These are phyloP conservation scores for Malaclemys terrapin DNA, from an alignment of 2,113 vertebrate genomes.

Conservation along the genomic window DNA sequence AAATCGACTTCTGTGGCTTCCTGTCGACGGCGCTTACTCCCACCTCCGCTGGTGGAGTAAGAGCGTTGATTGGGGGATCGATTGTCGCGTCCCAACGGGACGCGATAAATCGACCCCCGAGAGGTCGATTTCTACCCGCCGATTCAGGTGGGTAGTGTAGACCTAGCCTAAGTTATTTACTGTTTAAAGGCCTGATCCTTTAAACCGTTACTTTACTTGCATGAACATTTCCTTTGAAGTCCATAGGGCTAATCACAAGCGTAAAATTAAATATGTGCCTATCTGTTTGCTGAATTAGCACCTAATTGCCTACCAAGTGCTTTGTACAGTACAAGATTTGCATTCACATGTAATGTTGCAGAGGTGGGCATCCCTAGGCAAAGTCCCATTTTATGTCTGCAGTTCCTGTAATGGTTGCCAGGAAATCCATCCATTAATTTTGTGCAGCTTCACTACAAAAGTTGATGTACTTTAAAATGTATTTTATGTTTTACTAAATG, in stretches of 20 bases:
- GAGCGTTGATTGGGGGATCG: no score
- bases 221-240: background rate
- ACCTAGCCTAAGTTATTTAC: background rate
- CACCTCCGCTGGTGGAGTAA: no score
- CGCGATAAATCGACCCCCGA: no score
- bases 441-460: background rate
- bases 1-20: no score
- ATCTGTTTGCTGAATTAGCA: fast-evolving
- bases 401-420: background rate
- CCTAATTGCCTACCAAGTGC: background rate
- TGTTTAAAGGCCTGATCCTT: background rate
- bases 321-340: background rate
- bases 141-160: no score
- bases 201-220: background rate
- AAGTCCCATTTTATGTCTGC: background rate
- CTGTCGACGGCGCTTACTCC: no score
- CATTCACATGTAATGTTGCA: background rate
- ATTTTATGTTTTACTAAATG: background rate
- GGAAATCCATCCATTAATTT: background rate
- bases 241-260: fast-evolving
- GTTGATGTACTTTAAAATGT: background rate
- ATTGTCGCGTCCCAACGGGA: no score
- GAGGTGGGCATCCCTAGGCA: no score
- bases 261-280: background rate
- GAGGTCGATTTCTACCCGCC: no score